Conservation (phyloP, 2,888 invertebrate species). For the Coenonympha arcania region DNA sequence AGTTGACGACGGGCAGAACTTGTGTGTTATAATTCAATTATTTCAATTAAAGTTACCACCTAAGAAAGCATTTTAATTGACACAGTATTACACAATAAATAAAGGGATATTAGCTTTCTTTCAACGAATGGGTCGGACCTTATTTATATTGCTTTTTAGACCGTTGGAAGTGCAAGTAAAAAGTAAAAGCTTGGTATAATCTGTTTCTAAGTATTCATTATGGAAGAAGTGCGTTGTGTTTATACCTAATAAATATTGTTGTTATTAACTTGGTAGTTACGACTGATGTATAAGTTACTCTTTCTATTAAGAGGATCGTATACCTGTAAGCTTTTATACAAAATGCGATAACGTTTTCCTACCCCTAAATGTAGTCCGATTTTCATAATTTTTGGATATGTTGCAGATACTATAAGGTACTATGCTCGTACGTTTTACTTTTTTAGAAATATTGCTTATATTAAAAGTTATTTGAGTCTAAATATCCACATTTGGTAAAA, state of each 20-base stretch:
- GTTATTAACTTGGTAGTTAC: neutral
- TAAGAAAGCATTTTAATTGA: neutral
- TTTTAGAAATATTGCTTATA: no score
- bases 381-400: no score
- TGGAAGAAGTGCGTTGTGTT: neutral
- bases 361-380: no score
- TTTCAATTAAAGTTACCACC: neutral
- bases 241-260: neutral
- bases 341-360: no score
- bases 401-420: no score
- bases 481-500: no score
- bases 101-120: neutral
- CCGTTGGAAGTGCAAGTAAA: neutral
- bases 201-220: neutral
- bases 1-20: no score
- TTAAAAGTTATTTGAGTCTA: no score
- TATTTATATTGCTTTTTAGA: neutral
- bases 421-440: no score
- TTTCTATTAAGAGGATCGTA: no score
- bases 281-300: neutral
- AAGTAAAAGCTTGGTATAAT: neutral
- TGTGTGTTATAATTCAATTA: neutral
- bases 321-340: no score
- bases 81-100: neutral
- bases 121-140: neutral